These are phyloP conservation scores for Brachionus asplanchnoidis DNA, from an alignment of 1,140 invertebrate genomes.

Conservation along the genomic window DNA sequence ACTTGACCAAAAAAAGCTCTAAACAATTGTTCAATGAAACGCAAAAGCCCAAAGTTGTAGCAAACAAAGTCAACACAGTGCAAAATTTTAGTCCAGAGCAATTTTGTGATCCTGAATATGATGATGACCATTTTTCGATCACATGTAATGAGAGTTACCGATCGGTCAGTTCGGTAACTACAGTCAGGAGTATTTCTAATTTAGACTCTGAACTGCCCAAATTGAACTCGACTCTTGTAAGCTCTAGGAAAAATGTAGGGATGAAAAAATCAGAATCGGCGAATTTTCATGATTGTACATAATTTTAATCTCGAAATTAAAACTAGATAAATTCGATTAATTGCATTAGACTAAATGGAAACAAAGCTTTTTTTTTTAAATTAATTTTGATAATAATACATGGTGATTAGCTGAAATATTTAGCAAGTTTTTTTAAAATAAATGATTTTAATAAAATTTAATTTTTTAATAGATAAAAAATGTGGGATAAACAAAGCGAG, in stretches of 20 bases:
- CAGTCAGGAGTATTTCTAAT: background rate
- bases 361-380: background rate
- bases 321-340: background rate
- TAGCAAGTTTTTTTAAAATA: background rate
- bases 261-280: constrained; percentile 12
- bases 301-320: background rate
- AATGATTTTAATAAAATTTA: background rate
- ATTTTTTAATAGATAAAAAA: background rate
- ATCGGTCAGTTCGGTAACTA: constrained; percentile 1
- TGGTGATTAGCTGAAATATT: background rate
- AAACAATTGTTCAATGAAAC: background rate
- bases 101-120: background rate
- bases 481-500: background rate
- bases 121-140: constrained; percentile 11
- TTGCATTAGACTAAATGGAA: background rate
- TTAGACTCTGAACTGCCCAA: background rate
- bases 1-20: background rate
- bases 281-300: background rate
- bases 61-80: background rate
- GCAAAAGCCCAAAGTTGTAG: background rate
- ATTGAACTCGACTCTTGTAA: background rate
- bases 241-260: background rate
- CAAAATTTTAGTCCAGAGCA: background rate
- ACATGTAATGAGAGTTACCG: background rate
- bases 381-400: background rate